These are phyloP conservation scores for Heliconius aoede DNA, from an alignment of 2,888 invertebrate genomes.

Conservation along the genomic window DNA sequence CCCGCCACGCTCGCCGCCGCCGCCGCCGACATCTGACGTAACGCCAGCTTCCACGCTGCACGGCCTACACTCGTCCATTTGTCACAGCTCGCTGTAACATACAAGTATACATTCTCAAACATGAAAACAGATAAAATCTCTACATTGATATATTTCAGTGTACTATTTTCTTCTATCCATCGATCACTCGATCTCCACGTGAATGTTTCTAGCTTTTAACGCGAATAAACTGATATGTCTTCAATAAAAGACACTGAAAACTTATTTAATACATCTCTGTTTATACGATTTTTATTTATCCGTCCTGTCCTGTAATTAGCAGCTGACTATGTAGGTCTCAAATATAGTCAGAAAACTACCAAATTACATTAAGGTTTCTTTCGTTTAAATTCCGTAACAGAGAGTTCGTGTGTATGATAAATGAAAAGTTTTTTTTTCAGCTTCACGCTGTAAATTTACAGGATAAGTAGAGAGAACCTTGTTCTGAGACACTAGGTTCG, in stretches of 20 bases:
- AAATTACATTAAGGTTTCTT: not conserved
- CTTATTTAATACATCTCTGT: not conserved
- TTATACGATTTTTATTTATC: not conserved
- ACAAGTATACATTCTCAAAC: slow-evolving; percentile 4
- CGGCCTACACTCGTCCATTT: slow-evolving; percentile 30
- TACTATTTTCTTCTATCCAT: slow-evolving; percentile 16
- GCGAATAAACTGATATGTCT: not conserved
- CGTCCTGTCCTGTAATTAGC: not conserved
- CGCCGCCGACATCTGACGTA: slow-evolving; percentile 29
- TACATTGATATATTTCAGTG: slow-evolving; percentile 30
- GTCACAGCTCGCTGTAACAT: slow-evolving; percentile 32
- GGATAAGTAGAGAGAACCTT: no score
- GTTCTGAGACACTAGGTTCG: no score
- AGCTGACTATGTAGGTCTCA: not conserved
- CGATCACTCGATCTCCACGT: slow-evolving; percentile 14
- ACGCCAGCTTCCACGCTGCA: slow-evolving; percentile 16
- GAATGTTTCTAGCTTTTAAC: not conserved
- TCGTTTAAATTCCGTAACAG: no score
- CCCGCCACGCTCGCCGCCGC: slow-evolving; percentile 28
- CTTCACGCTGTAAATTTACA: no score
- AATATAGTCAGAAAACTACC: not conserved
- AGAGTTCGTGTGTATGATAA: no score
- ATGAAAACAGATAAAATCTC: slow-evolving; percentile 29
- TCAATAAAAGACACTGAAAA: no score
- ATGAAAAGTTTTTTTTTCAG: no score